Evolutionary conservation across 2,113 vertebrate species (phyloP).

Genomic region (Anthoscopus minutus): DNA sequence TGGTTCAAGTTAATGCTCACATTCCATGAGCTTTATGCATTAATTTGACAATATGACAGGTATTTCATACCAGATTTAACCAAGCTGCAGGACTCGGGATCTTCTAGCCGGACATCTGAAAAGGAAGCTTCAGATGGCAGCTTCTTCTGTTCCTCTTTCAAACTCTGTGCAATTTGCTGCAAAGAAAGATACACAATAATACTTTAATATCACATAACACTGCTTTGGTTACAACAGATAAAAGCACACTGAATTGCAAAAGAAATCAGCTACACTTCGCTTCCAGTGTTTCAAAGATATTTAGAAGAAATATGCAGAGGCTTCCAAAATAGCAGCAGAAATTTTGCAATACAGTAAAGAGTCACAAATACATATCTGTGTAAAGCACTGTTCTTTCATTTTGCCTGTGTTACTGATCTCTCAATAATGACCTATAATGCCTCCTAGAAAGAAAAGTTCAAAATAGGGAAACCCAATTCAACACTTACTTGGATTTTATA

Average conservation of each 20-base stretch:
- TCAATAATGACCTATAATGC: neutral
- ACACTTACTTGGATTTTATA: neutral
- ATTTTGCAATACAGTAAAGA: neutral
- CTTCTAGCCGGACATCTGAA: conserved; percentile 87
- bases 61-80: conserved; percentile 76
- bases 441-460: neutral
- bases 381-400: neutral
- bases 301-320: neutral
- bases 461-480: neutral
- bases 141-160: conserved; percentile 93
- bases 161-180: conserved; percentile 94
- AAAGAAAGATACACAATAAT: neutral
- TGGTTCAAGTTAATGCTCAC: neutral
- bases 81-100: conserved; percentile 73
- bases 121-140: conserved; percentile 75
- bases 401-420: neutral
- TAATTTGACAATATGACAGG: neutral
- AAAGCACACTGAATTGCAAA: neutral
- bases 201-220: neutral
- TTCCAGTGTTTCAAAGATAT: neutral
- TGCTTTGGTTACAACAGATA: neutral
- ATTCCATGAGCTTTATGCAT: neutral
- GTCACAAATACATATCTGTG: neutral
- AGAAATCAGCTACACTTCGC: neutral
- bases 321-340: neutral